Base-by-base conservation (phyloP, 1,140 invertebrate genomes). In the Zaprionus taronus region DNA sequence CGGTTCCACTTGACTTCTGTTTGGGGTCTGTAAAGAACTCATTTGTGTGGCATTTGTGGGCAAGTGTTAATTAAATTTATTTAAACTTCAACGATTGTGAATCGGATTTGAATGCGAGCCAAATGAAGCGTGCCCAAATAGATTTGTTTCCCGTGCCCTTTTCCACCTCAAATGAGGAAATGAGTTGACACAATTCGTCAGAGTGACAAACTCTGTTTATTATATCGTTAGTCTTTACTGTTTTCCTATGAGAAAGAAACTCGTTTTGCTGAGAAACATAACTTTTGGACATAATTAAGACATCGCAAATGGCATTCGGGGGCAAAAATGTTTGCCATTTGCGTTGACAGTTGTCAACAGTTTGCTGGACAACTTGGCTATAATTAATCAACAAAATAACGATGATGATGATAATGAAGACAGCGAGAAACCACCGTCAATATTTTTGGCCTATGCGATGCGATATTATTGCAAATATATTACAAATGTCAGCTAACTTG, bases 241-340 rank as follows among this genome's bases (percentile, higher is more conserved):
- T 64, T 44, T 60, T 63, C 73, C 77, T 85, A 81, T 85, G 65
- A 62, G 47, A 49, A 65, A 49, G 71, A 84, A 85, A 81, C 75
- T 76, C 65, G 82, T 85, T 80, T 77, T 67, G 62, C 83, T 81
- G 79, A 81, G 74, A 56, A 38, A 74, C 84, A 84, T 87, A 79
- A 79, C 56, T 89, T 89, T 87, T 87, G 84, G 84, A 87, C 84
- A 87, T 87, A 87, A 87, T 87, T 87, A 87, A 87, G 84, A 81
- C 85, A 87, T 87, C 81, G 60, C 80, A 81, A 76, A 71, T 75
- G 76, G 57, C 79, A 60, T 70, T 75, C 58, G 70, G 62, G 41
- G 38, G n/a, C n/a, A 51, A 80, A 84, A 89, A 81, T 75, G 74
- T 69, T 63, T 63, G 84, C 85, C 85, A 90, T 84, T 89, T 89